A percentile compares a stretch with the other conserved stretches of the same genome.
Conservation (phyloP, 2,797 vertebrate genomes). For the Schizothorax lantsangensis region DNA sequence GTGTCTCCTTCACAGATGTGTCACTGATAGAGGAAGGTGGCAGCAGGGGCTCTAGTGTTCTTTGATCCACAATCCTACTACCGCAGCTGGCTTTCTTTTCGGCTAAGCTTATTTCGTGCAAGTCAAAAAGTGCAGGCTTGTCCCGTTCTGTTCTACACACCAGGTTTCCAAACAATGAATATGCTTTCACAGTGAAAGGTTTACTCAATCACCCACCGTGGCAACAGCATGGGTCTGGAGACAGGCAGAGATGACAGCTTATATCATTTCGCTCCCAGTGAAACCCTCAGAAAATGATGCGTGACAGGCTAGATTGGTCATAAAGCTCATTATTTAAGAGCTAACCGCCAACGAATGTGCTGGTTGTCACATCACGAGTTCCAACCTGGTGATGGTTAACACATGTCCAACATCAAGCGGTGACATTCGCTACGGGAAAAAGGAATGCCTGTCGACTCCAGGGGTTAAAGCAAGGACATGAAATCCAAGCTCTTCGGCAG, state of each 20-base stretch:
- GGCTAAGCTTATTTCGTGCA: constrained; percentile 17
- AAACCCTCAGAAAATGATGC: constrained; percentile 69
- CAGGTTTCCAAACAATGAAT: constrained; percentile 50
- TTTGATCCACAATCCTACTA: constrained; percentile 28
- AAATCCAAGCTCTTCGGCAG: constrained; percentile 49
- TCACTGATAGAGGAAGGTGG: constrained; percentile 62
- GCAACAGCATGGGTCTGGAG: constrained; percentile 47
- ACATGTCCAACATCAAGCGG: constrained; percentile 68
- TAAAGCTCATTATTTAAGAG: constrained; percentile 70
- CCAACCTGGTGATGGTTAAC: constrained; percentile 75
- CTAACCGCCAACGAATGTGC: constrained; percentile 69
- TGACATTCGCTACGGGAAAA: constrained; percentile 60
- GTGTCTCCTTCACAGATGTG: constrained; percentile 62
- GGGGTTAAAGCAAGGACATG: constrained; percentile 44
- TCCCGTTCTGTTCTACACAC: constrained; percentile 10
- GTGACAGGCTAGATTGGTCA: constrained; percentile 70
- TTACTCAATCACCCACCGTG: constrained; percentile 44
- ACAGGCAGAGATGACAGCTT: constrained; percentile 58
- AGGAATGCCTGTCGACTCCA: constrained; percentile 43
- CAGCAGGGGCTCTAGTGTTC: constrained; percentile 27
- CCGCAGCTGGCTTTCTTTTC: neutral
- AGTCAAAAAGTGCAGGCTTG: constrained; percentile 17
- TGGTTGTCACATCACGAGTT: constrained; percentile 70
- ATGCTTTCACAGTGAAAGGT: constrained; percentile 55
- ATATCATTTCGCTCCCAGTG: constrained; percentile 65